Evolutionary conservation across 2,113 vertebrate genomes (phyloP).

Genomic region (Zosterops borbonicus): DNA sequence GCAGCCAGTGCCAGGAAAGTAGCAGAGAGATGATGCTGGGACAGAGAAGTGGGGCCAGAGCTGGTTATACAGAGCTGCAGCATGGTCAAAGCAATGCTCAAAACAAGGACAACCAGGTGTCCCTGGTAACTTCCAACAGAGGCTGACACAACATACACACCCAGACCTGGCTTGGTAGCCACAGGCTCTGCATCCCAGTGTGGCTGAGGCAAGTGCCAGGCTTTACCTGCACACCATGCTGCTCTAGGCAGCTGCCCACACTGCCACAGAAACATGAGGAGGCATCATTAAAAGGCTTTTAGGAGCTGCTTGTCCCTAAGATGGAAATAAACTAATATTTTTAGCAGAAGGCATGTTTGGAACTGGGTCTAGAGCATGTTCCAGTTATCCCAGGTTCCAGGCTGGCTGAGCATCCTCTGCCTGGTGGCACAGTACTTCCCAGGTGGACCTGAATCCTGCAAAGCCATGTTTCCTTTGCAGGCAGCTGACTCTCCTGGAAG

Average conservation of each 20-base stretch:
- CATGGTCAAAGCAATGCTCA: not conserved
- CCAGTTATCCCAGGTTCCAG: not conserved
- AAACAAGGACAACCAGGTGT: not conserved
- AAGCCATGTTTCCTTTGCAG: not conserved
- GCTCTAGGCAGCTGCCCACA: not conserved
- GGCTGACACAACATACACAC: not conserved
- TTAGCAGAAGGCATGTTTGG: not conserved
- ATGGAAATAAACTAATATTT: not conserved
- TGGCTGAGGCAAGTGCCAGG: not conserved
- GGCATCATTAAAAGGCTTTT: not conserved
- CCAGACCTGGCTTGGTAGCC: not conserved
- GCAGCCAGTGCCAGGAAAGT: not conserved
- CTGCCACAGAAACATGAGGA: rapidly evolving
- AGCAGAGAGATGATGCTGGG: not conserved
- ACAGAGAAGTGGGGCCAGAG: not conserved
- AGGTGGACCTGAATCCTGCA: not conserved
- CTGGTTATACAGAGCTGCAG: not conserved
- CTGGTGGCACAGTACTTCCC: not conserved
- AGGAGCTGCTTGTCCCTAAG: not conserved
- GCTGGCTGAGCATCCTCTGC: not conserved
- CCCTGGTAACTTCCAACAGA: not conserved
- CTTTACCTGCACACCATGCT: not conserved
- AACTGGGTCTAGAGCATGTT: not conserved
- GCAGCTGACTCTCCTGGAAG: not conserved
- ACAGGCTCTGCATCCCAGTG: not conserved